Evolutionary conservation across 2,113 vertebrate species (phyloP).

Genomic region (Prietella phreatophila): DNA sequence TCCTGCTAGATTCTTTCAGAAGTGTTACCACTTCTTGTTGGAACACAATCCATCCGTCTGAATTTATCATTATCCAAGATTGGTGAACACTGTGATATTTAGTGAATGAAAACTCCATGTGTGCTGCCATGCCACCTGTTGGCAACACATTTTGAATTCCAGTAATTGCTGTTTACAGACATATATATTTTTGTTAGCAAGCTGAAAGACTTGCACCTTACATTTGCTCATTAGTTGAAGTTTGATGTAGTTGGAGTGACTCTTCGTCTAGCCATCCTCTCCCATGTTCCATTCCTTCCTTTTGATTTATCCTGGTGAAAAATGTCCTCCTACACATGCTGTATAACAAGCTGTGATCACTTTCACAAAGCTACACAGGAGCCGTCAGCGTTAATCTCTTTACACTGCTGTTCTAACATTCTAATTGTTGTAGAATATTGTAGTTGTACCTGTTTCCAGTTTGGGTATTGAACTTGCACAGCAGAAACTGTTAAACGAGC

Average conservation of each 20-base stretch:
- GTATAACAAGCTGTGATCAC: conserved; percentile 48
- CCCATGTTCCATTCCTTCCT: conserved; percentile 32
- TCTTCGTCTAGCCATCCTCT: conserved; percentile 35
- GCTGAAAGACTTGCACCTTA: conserved; percentile 33
- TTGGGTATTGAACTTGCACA: conserved; percentile 9
- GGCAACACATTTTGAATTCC: neutral
- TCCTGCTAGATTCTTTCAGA: too few species aligned
- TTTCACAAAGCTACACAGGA: conserved; percentile 48
- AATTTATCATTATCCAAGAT: too few species aligned
- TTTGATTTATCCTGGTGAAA: conserved; percentile 50
- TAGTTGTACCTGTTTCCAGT: conserved; percentile 22
- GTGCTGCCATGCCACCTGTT: neutral
- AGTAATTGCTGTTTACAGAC: conserved; percentile 9
- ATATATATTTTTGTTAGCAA: conserved; percentile 6
- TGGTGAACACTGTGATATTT: too few species aligned
- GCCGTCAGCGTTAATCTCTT: conserved; percentile 46
- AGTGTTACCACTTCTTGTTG: too few species aligned
- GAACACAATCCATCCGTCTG: too few species aligned
- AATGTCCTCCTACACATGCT: conserved; percentile 48
- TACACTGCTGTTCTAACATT: conserved; percentile 37
- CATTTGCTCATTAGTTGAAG: conserved; percentile 45
- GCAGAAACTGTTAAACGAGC: conserved; percentile 33
- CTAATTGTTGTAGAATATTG: conserved; percentile 33
- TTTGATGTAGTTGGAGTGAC: conserved; percentile 48
- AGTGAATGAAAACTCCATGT: too few species aligned